phyloP scores from a whole-genome alignment of 2,113 vertebrate genomes.

The Pungitius pungitius region DNA sequence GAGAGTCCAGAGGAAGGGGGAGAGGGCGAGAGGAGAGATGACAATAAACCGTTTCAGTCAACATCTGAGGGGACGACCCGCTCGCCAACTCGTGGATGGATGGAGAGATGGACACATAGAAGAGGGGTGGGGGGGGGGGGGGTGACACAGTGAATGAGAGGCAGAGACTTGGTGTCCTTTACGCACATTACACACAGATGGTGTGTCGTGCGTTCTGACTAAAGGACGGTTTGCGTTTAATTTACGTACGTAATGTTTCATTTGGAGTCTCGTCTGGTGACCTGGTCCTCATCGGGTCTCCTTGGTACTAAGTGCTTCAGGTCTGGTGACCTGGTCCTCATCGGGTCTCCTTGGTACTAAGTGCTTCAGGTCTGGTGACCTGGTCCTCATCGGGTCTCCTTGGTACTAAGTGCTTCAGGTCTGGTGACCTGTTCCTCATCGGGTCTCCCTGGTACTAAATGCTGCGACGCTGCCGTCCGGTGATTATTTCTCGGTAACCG shows the following conservation, averaged over 20 bases:
- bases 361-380: no score
- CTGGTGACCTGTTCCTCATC: not conserved
- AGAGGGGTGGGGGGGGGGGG: not conserved
- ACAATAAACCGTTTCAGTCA: constrained; percentile 54
- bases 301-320: no score
- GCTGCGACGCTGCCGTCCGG: constrained; percentile 16
- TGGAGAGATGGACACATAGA: constrained; percentile 1
- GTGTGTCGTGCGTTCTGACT: constrained; percentile 30
- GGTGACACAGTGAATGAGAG: not conserved
- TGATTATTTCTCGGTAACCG: constrained; percentile 12
- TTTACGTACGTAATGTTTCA: not conserved
- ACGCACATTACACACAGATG: constrained; percentile 35
- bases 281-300: no score
- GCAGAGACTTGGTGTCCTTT: constrained; percentile 21
- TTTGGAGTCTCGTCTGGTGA: no score
- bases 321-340: not conserved
- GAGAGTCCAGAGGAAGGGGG: constrained; percentile 26
- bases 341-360: constrained; percentile 3
- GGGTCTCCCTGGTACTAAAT: constrained; percentile 21
- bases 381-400: no score
- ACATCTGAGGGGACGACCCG: constrained; percentile 25
- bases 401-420: not conserved
- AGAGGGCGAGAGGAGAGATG: constrained; percentile 25
- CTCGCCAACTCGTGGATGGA: constrained; percentile 22
- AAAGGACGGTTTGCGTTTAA: not conserved